Conservation (phyloP, 2,113 vertebrate genomes). For the Epinephelus lanceolatus region DNA sequence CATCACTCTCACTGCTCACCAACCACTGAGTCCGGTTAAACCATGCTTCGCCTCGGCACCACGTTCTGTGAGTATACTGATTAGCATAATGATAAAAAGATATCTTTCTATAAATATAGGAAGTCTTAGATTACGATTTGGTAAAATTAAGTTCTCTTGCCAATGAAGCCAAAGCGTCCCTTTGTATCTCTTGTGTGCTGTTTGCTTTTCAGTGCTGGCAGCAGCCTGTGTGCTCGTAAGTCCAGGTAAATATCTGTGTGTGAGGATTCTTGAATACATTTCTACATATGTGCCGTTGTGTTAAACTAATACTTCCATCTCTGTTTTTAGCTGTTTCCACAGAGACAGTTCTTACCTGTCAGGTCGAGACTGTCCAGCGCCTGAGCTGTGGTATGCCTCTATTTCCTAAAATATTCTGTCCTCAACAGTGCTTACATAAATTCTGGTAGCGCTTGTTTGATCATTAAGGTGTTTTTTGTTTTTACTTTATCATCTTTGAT, state of each 20-base stretch:
- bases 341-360: constrained; percentile 36
- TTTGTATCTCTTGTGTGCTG: background rate
- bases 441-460: background rate
- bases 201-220: constrained; percentile 40
- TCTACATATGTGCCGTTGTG: background rate
- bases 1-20: background rate
- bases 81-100: background rate
- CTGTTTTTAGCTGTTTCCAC: background rate
- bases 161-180: too few relatives aligned
- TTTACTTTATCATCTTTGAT: background rate
- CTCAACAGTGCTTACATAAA: background rate
- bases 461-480: background rate
- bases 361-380: background rate
- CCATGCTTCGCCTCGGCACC: constrained; percentile 28
- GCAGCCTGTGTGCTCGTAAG: constrained; percentile 10
- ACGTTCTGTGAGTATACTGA: constrained; percentile 36
- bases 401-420: background rate
- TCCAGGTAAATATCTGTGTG: constrained; percentile 30
- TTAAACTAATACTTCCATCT: background rate
- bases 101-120: too few relatives aligned
- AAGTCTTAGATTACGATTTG: too few relatives aligned
- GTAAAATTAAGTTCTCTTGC: too few relatives aligned
- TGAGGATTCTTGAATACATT: background rate
- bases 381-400: constrained; percentile 51
- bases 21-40: background rate